Evolutionary conservation across 2,113 vertebrate species (phyloP).

Genomic region (Cebus imitator): DNA sequence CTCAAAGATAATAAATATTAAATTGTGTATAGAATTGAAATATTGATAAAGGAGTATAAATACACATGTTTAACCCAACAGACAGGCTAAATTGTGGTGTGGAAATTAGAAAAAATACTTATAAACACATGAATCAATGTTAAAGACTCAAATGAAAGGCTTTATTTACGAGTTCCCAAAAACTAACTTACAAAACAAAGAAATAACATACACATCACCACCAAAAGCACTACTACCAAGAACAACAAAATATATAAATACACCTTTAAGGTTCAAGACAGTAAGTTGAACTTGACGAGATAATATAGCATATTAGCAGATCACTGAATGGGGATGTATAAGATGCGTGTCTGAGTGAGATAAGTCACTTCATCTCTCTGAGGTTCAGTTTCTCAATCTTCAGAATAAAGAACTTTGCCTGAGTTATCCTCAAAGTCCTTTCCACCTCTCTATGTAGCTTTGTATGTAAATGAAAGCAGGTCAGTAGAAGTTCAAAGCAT

Average conservation of each 20-base stretch:
- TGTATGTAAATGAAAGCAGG: not conserved
- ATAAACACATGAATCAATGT: not conserved
- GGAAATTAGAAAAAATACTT: not conserved
- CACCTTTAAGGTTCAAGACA: not conserved
- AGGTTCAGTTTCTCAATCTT: not conserved
- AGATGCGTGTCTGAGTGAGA: not conserved
- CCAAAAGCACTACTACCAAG: not conserved
- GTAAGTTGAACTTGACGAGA: not conserved
- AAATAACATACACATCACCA: too few species aligned
- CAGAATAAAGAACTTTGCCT: not conserved
- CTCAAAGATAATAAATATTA: not conserved
- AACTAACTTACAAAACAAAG: not conserved
- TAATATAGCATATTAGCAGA: not conserved
- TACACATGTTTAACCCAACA: not conserved
- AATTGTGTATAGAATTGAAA: not conserved
- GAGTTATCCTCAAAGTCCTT: not conserved
- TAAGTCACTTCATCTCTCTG: not conserved
- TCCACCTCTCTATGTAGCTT: not conserved
- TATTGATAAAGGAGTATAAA: not conserved
- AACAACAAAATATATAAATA: not conserved
- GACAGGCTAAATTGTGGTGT: not conserved
- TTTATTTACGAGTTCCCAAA: not conserved
- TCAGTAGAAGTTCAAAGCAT: not conserved
- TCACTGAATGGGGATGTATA: not conserved
- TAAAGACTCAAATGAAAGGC: not conserved